Base-by-base conservation (phyloP, 2,113 vertebrate genomes). In the Rhipidura dahli region DNA sequence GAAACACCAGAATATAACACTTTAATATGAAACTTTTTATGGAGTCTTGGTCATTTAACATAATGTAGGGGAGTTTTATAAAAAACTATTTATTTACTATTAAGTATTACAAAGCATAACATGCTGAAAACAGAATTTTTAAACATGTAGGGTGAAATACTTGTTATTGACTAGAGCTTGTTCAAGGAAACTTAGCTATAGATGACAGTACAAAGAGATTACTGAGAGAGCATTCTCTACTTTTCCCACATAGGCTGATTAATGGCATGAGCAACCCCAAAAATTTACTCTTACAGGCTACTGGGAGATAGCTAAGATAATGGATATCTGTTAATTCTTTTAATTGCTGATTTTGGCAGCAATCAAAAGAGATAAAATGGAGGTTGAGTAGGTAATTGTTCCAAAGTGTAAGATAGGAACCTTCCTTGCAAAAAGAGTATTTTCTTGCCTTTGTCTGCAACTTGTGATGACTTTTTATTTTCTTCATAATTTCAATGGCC, bases 211-310 rank as follows among this genome's bases (percentile, higher is more conserved):
- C 7, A 54, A 71, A 56, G 11, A 54, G 1, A 23, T 59, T 49
- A n/a, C 13, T 40, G 20, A 63, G 1, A 24, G 0, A 15, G 6
- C n/a, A 33, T 35, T 82, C 13, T 57, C 7, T 12, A 11, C 7
- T 35, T 78, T 60, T 54, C 28, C 22, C 8, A 21, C 5, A 6
- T 8, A 66, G 23, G 11, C 10, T 68, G 26, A 59, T 50, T 30
- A 47, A 24, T 31, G 12, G 8, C 26, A 61, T 37, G 20, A 26
- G 45, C 4, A 66, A 0, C 2, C 19, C 6, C 11, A 7, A 19
- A 35, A 39, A 23, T 30, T 0, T 4, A 30, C 6, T 35, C 35
- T 45, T 75, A 8, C 33, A 79, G 30, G 7, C 22, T 79, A 27
- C 17, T 68, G 30, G 21, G 54, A 68, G 4, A 54, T 11, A 57